Conservation (phyloP, 2,113 vertebrate species). For the Ciconia boyciana region DNA sequence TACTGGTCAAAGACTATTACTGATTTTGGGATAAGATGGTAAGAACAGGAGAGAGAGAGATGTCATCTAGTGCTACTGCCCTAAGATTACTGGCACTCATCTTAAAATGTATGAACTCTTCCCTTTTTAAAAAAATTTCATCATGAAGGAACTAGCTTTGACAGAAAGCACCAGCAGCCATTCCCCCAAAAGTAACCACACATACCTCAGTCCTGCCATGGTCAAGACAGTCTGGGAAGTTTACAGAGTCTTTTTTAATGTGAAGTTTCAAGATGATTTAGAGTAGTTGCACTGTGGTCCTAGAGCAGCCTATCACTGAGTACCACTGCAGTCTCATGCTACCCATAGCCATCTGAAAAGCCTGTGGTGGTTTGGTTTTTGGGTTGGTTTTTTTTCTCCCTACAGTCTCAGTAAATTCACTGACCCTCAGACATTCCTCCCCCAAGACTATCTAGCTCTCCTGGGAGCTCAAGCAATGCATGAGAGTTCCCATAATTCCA, state of each 20-base stretch:
- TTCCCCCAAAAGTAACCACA: background rate
- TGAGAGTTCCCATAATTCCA: background rate
- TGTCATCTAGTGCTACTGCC: background rate
- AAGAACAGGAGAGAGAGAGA: background rate
- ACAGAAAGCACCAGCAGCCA: background rate
- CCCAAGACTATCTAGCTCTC: background rate
- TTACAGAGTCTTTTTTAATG: background rate
- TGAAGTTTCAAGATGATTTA: background rate
- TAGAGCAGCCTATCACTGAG: fast-evolving
- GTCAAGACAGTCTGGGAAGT: background rate
- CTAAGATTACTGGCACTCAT: background rate
- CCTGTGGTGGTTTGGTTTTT: background rate
- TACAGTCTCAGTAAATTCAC: background rate
- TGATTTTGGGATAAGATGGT: background rate
- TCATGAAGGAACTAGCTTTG: background rate
- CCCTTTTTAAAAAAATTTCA: background rate
- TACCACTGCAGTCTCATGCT: background rate
- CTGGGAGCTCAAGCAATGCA: background rate
- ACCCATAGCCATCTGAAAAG: background rate
- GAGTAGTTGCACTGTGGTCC: background rate
- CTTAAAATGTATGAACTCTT: background rate
- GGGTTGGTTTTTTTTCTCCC: too few species aligned
- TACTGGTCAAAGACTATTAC: background rate
- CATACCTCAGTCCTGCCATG: background rate
- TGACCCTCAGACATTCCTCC: background rate